Base-by-base conservation (phyloP, 2,888 invertebrate species). In the Callimorpha dominula region DNA sequence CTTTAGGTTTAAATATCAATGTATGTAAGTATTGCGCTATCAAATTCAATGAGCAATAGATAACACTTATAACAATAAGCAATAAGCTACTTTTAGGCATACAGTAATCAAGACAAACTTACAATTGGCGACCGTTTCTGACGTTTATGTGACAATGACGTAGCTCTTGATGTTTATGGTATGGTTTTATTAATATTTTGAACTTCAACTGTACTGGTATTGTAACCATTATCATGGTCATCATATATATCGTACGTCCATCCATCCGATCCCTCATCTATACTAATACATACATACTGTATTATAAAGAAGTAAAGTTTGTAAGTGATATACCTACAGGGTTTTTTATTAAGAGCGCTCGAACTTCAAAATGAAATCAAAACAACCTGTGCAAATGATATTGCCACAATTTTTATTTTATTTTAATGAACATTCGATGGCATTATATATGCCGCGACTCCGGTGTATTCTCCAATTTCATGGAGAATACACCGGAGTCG, bases 41-140 rank as follows among this genome's bases (percentile, higher is more conserved):
- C 31, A 60, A 60, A 14, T 60, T n/a, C 57, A 43, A 68, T 43
- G 31, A 72, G 20, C 63, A 20, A 72, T 60, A 65, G 42, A 43
- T 31, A 60, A 65, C 9, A 66, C 17, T 60, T 65, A 46, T 20
- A 81, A 82, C 82, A 82, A 82, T 82, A 74, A 73, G 42, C 73
- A 71, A 84, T 82, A 80, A 69, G 43, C 20, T 57, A 52, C 50
- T 75, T 77, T 73, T 64, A 76, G 84, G 82, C 40, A 60, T 62
- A 71, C 75, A 69, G 75, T 72, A 70, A 72, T 73, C 31, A 49
- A 73, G 62, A 74, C 74, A 68, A 71, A 74, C 62, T 77, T 11
- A 42, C 68, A 71, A 65, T 68, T 57, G 65, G 67, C 17, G 70
- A 43, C n/a, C 11, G 31, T 17, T 52, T 67, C 43, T 73, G 73